Evolutionary conservation across 2,888 invertebrate species (phyloP).

Genomic region (Heliconius charithonia): DNA sequence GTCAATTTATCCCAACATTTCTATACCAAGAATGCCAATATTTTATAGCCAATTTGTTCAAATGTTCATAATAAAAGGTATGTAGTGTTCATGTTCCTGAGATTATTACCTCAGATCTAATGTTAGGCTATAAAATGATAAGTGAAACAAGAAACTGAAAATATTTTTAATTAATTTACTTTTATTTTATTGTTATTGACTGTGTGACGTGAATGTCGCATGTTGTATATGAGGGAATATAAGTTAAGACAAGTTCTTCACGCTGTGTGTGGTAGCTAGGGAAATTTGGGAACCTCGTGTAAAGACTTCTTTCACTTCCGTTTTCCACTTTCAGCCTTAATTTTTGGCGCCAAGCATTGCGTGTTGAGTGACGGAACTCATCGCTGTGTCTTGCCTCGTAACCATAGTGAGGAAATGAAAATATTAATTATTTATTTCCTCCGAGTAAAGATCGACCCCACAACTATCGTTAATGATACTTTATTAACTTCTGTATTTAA

Average conservation of each 20-base stretch:
- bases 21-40: constrained; percentile 30
- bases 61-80: constrained; percentile 34
- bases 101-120: constrained; percentile 7
- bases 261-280: background rate
- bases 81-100: constrained; percentile 13
- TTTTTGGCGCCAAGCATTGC: too few species aligned
- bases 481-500: too few species aligned
- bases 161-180: background rate
- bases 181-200: constrained; percentile 21
- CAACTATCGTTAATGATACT: too few species aligned
- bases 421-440: too few species aligned
- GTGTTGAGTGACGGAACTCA: too few species aligned
- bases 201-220: background rate
- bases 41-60: constrained; percentile 44
- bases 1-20: constrained; percentile 42
- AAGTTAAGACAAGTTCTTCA: background rate
- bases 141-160: background rate
- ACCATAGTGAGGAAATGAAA: too few species aligned
- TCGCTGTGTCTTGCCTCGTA: too few species aligned
- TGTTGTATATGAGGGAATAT: background rate
- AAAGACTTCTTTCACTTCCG: background rate
- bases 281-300: background rate
- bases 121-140: constrained; percentile 5
- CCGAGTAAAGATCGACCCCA: too few species aligned
- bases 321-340: too few species aligned